Percentiles rank a stretch among this genome's conserved stretches.
Conservation (phyloP, 2,113 vertebrate species). For the Otolemur garnettii region DNA sequence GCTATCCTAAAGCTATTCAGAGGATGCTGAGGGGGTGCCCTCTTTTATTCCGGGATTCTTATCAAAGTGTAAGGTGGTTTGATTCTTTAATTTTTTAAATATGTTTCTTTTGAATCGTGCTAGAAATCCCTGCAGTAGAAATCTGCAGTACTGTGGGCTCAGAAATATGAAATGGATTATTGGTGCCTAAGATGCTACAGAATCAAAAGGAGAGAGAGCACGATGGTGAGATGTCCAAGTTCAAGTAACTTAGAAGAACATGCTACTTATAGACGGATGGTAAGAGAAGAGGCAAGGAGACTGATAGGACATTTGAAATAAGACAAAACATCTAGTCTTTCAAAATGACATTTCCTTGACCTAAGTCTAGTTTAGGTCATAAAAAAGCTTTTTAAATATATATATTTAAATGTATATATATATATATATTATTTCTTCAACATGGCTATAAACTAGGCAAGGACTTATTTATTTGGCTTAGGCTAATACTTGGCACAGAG, state of each 20-base stretch:
- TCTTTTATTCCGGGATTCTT: not conserved
- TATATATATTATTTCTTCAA: not conserved
- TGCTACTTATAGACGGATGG: not conserved
- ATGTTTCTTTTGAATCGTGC: not conserved
- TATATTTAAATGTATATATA: not conserved
- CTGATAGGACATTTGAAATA: rapidly evolving
- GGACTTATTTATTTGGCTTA: not conserved
- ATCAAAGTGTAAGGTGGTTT: not conserved
- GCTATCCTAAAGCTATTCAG: not conserved
- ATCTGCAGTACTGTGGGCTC: not conserved
- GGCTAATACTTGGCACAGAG: not conserved
- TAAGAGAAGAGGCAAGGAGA: not conserved
- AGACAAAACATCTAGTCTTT: not conserved
- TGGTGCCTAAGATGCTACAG: not conserved
- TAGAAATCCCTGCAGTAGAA: not conserved
- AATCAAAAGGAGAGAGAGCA: not conserved
- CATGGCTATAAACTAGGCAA: not conserved
- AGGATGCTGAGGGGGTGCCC: not conserved
- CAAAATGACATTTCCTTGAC: not conserved
- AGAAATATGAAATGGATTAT: not conserved
- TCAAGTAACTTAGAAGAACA: not conserved
- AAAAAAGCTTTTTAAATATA: not conserved
- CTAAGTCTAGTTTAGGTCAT: not conserved
- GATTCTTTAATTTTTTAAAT: not conserved
- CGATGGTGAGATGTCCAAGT: not conserved